Base-by-base conservation (phyloP, 2,888 invertebrate genomes). In the Euplexia lucipara region DNA sequence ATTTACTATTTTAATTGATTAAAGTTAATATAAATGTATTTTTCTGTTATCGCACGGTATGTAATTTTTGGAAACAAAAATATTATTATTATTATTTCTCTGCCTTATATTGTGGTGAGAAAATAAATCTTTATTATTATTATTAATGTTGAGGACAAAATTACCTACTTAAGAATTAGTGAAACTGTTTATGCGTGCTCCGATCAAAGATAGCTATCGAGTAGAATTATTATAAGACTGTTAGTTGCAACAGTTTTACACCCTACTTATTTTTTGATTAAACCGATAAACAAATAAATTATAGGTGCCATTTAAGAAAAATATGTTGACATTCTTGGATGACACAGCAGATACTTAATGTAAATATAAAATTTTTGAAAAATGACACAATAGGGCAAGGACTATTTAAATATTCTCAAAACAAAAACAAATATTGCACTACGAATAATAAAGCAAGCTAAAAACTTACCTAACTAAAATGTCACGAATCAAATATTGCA, bases 401-500 rank as follows among this genome's bases (percentile, higher is more conserved):
- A 45, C 35, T 7, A n/a, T n/a, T n/a, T n/a, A 34, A 1, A 52
- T 32, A 37, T 2, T 20, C 5, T 32, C 18, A 30, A n/a, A 32
- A 1, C 9, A 16, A n/a, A n/a, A n/a, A n/a, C 12, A 2, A 18
- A 20, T 20, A n/a, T 32, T 54, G 52, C 2, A 42, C 58, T 26
- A n/a, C 32, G 34, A 61, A 64, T 37, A 37, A 60, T 32, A 37
- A 41, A 34, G 34, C n/a, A 18, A 35, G 18, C 12, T 48, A 20
- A 56, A 56, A 59, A 65, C 10, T 37, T 18, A 65, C 10, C 32
- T 18, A 18, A 61, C 20, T 39, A 3, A 20, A 35, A n/a, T 35
- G 34, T 70, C 70, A 61, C 37, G 10, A 44, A 57, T 42, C 14
- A 48, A 60, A 32, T 42, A 47, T 70, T 69, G 42, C 59, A 30